Evolutionary conservation across 2,113 vertebrate species (phyloP).

Genomic region (Pavo muticus): DNA sequence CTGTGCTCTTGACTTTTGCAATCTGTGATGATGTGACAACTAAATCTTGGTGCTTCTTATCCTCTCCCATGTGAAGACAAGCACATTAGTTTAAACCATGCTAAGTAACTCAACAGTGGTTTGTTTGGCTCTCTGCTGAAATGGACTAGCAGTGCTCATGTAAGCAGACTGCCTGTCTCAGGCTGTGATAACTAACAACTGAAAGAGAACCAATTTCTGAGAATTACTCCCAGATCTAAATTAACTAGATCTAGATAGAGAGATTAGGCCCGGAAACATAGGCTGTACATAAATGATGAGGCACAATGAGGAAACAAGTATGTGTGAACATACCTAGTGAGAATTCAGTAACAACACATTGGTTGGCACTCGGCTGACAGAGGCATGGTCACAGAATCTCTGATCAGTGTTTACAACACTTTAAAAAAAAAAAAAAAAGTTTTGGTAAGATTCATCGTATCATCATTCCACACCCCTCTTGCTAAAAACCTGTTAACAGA

Average conservation of each 20-base stretch:
- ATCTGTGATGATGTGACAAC: background rate
- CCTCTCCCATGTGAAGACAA: background rate
- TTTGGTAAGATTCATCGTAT: background rate
- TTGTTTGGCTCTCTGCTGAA: background rate
- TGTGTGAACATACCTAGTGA: background rate
- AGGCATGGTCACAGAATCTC: background rate
- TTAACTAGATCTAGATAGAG: background rate
- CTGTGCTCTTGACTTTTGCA: background rate
- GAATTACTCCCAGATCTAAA: background rate
- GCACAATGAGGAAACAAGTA: background rate
- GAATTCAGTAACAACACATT: fast-evolving
- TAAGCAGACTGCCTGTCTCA: background rate
- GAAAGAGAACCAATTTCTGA: background rate
- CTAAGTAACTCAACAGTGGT: background rate
- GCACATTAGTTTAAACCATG: background rate
- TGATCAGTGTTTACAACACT: background rate
- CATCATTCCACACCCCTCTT: background rate
- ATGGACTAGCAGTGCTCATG: background rate
- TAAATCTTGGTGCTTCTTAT: background rate
- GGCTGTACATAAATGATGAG: background rate
- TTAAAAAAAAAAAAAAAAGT: background rate
- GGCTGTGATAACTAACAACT: background rate
- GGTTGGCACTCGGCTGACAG: fast-evolving
- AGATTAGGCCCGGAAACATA: background rate
- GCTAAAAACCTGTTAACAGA: background rate